Conservation (phyloP, 2,888 invertebrate species). For the Drosophila histrio region DNA sequence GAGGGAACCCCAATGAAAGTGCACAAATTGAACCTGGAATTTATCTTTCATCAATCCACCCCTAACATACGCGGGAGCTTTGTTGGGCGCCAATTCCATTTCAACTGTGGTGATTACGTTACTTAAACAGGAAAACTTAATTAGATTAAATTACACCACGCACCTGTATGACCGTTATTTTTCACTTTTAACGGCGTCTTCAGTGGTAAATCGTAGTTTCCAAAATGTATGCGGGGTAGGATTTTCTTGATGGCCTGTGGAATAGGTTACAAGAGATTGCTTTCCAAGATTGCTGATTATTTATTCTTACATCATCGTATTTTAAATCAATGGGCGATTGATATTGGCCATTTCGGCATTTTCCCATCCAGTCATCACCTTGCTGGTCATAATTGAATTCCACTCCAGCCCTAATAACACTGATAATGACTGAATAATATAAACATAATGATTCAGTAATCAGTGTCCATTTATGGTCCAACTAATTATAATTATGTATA, state of each 20-base stretch:
- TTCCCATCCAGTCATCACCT: neutral
- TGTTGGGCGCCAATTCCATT: neutral
- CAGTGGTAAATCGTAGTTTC: neutral
- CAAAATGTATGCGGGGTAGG: neutral
- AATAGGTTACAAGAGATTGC: neutral
- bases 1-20: constrained; percentile 90
- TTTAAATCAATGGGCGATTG: neutral
- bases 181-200: neutral
- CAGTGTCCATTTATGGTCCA: too few species aligned
- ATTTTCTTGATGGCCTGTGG: neutral
- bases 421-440: neutral
- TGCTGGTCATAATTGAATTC: neutral
- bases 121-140: neutral
- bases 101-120: neutral
- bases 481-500: too few species aligned
- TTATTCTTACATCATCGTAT: neutral
- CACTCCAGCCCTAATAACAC: neutral
- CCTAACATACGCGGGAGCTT: neutral
- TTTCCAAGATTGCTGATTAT: neutral
- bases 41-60: neutral
- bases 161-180: neutral
- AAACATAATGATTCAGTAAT: too few species aligned
- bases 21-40: constrained; percentile 35
- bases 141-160: neutral
- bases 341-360: neutral